Base-by-base conservation (phyloP, 2,113 vertebrate species). In the Salvelinus alpinus region DNA sequence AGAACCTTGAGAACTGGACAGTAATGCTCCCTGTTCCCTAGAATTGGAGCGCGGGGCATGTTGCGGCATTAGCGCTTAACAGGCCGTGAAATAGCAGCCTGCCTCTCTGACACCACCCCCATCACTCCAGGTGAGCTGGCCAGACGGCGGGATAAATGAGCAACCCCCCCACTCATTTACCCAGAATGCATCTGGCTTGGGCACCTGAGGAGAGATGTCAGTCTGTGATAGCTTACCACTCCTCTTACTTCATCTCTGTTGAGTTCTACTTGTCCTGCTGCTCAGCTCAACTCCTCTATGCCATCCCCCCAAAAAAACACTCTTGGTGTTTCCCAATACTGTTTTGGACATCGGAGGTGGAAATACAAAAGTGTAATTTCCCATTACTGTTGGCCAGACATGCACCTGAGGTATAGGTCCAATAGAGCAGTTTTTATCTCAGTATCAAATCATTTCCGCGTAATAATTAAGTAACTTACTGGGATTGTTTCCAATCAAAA, bases 1-100 rank as follows among this genome's bases (percentile, higher is more conserved):
- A 80, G 82, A 91, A 92, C 89, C 90, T 91, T 92, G 90, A 92
- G 90, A 54, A 54, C 89, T 83, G 81, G 88, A 85, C 75, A 80
- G 87, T 90, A 92, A 90, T 91, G 91, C 89, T 93, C 91, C 89
- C 91, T 86, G 91, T 93, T 92, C 91, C 88, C 91, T 92, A 92
- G 92, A 92, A 93, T 92, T 90, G 90, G 91, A 92, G 91, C 88
- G 68, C 84, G 72, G 89, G 89, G 88, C 89, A 88, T 93, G 95
- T 96, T 95, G 94, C 91, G 73, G 92, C 93, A 94, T 97, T 95
- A 95, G 94, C 91, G 93, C 92, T 95, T 96, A 98, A 96, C 95
- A 95, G 95, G 95, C 94, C 94, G 94, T 96, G 96, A 97, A 97
- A 96, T 96, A 94, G 93, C 94, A 93, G 93, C 92, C 95, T 93